Evolutionary conservation across 2,113 vertebrate genomes (phyloP), one percentile per base, ranked within the genome.

Genomic region (Sigmodon hispidus): DNA sequence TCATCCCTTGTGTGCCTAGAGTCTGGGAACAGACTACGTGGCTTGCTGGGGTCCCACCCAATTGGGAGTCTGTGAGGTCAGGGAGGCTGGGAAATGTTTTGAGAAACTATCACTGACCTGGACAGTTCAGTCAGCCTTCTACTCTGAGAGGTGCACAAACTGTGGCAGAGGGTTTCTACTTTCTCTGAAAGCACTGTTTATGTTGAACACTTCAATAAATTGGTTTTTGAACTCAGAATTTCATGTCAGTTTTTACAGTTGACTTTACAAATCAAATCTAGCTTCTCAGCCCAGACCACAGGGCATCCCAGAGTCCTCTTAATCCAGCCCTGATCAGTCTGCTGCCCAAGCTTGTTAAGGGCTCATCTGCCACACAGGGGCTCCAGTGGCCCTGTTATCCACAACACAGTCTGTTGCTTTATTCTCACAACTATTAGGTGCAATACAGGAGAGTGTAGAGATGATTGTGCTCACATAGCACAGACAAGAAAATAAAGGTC

Each of bases 191-290:
- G 10, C n/a, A 13, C 96, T 98, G 87, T 97, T 84, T 98, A 77
- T 98, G 95, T 89, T 86, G 92, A 97, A 96, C 24, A 96, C 83
- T 95, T 97, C n/a, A 96, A 98, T 98, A 98, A 98, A 98, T 48
- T 43, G n/a, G 85, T 97, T 98, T 98, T 88, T 97, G 50, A 97
- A 79, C 91, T 75, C 95, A 97, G 97, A 48, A 92, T 97, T 97
- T 93, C 95, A 96, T 34, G 26, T 97, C 96, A 96, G 61, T 97
- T 97, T 90, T 97, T 97, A 93, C 11, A 70, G 43, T 65, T 94
- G 90, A 93, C 48, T 94, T 85, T 83, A 67, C 73, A 92, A 86
- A 79, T 61, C 67, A 92, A 9, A 77, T 10, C 88, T 48, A 73
- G 86, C 59, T 92, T 52, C 69, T 72, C 80, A 88, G 61, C 34